These are phyloP conservation scores for Drosophila takahashii DNA, from an alignment of 1,140 invertebrate genomes.

Conservation along the genomic window DNA sequence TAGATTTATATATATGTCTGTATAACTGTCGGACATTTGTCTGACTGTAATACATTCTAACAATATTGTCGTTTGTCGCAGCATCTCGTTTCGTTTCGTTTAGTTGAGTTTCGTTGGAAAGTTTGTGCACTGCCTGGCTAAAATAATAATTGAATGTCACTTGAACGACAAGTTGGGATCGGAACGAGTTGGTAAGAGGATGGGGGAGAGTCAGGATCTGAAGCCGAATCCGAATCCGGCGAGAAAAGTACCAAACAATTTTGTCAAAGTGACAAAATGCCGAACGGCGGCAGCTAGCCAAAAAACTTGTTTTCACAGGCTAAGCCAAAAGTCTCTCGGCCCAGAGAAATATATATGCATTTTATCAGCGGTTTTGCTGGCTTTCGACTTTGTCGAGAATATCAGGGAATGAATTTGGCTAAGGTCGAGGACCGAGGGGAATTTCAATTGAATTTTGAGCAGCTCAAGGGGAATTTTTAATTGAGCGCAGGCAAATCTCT, in stretches of 20 bases:
- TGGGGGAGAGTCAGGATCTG: constrained; percentile 2
- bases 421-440: constrained; percentile 27
- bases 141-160: constrained; percentile 84
- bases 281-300: constrained; percentile 57
- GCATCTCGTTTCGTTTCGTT: constrained; percentile 38
- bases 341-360: constrained; percentile 26
- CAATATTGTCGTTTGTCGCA: constrained; percentile 74
- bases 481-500: constrained; percentile 72
- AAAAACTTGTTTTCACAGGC: constrained; percentile 66
- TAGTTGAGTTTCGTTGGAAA: constrained; percentile 56
- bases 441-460: constrained; percentile 80
- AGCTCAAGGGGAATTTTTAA: constrained; percentile 77
- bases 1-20: constrained; percentile 3
- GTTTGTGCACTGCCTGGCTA: constrained; percentile 67
- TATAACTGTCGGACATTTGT: constrained; percentile 45
- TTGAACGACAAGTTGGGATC: constrained; percentile 75
- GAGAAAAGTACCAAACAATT: constrained; percentile 74
- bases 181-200: background rate
- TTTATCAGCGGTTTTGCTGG: constrained; percentile 75
- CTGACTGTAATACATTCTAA: constrained; percentile 71
- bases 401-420: constrained; percentile 1
- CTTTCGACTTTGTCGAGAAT: constrained; percentile 55
- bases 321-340: constrained; percentile 53
- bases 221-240: constrained; percentile 7
- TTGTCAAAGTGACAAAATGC: constrained; percentile 81